Evolutionary conservation across 2,888 invertebrate species (phyloP).

Genomic region (Ommatoiulus sabulosus): DNA sequence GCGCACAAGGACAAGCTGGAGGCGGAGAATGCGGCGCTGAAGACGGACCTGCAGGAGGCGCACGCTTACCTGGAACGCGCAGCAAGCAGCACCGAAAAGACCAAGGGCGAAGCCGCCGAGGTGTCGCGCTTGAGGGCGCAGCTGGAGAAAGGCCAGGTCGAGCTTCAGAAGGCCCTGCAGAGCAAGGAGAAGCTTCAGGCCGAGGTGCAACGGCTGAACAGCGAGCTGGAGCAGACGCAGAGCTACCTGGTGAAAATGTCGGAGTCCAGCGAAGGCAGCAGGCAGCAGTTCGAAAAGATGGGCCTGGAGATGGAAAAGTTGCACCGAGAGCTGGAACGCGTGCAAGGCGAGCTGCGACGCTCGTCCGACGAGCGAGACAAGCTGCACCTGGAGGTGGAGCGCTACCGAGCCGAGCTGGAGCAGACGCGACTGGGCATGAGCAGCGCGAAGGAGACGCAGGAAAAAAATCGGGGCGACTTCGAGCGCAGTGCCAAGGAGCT

Average conservation of each 20-base stretch:
- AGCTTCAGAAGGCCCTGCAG: conserved; percentile 60
- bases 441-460: conserved; percentile 61
- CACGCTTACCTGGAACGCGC: conserved; percentile 59
- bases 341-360: conserved; percentile 68
- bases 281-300: conserved; percentile 60
- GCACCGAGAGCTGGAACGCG: conserved; percentile 82
- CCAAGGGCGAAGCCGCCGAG: conserved; percentile 75
- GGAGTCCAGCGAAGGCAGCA: conserved; percentile 64
- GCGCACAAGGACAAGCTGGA: conserved; percentile 74
- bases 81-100: conserved; percentile 67
- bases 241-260: conserved; percentile 84
- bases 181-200: conserved; percentile 62
- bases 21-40: conserved; percentile 59
- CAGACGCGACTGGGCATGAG: conserved; percentile 67
- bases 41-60: conserved; percentile 59
- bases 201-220: conserved; percentile 70
- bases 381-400: conserved; percentile 75
- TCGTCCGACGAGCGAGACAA: conserved; percentile 66
- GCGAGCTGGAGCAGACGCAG: conserved; percentile 68
- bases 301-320: conserved; percentile 76
- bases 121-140: conserved; percentile 64
- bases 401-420: conserved; percentile 79
- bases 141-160: conserved; percentile 61
- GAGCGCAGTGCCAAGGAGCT: conserved; percentile 60
- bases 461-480: conserved; percentile 61